A percentile compares a stretch with the other conserved stretches of the same genome.
These are phyloP conservation scores for Lithobates pipiens DNA, from an alignment of 2,797 vertebrate genomes.

Conservation along the genomic window DNA sequence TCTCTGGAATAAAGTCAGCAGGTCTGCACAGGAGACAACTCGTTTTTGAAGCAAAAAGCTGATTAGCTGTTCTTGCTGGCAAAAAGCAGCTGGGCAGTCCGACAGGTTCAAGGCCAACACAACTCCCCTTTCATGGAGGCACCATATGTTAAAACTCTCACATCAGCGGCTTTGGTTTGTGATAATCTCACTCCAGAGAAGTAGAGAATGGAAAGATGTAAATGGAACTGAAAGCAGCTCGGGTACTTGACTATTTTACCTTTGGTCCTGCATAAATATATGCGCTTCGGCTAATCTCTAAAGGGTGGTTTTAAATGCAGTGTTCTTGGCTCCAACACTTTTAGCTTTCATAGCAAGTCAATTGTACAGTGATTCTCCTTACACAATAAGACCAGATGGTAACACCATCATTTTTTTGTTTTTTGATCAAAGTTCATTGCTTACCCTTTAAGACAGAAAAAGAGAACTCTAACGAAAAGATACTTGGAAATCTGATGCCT, in stretches of 20 bases:
- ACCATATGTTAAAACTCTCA: slow-evolving; percentile 74
- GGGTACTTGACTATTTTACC: slow-evolving; percentile 52
- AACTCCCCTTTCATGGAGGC: slow-evolving; percentile 67
- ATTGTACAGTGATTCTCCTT: slow-evolving; percentile 1
- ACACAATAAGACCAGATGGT: slow-evolving; percentile 1
- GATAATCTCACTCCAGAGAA: slow-evolving; percentile 71
- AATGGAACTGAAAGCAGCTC: slow-evolving; percentile 29
- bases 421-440: background rate
- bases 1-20: slow-evolving; percentile 22
- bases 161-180: slow-evolving; percentile 74
- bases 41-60: slow-evolving; percentile 70
- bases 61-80: slow-evolving; percentile 69
- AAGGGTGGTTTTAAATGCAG: background rate
- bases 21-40: slow-evolving; percentile 32
- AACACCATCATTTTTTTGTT: background rate
- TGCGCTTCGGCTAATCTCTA: slow-evolving; percentile 16
- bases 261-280: slow-evolving; percentile 36
- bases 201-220: slow-evolving; percentile 57
- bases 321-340: slow-evolving; percentile 9
- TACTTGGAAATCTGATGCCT: background rate
- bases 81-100: slow-evolving; percentile 71
- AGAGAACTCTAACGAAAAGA: background rate
- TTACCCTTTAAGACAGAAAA: background rate
- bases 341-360: background rate
- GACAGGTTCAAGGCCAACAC: slow-evolving; percentile 74